These are phyloP conservation scores for Scaptomyza hsui DNA, from an alignment of 1,140 invertebrate genomes.

Conservation along the genomic window DNA sequence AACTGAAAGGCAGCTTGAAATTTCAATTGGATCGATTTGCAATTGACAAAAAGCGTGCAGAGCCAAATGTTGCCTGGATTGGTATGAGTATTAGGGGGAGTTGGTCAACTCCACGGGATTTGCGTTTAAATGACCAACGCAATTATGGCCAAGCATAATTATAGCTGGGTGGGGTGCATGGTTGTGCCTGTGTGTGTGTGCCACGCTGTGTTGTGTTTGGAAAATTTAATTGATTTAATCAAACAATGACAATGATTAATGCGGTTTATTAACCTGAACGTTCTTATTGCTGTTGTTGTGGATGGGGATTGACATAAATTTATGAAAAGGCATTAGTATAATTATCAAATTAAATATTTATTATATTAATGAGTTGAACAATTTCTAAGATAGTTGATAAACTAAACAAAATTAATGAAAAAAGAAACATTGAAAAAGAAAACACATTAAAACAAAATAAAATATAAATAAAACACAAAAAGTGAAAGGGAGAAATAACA, in stretches of 20 bases:
- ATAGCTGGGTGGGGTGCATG: conserved; percentile 7
- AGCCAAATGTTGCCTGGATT: conserved; percentile 34
- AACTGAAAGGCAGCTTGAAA: conserved; percentile 37
- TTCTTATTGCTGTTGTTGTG: not conserved
- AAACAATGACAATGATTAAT: conserved; percentile 62
- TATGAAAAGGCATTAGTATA: not conserved
- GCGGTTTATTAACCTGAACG: conserved; percentile 10
- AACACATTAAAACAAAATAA: no score
- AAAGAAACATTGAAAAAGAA: no score
- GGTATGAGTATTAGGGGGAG: not conserved
- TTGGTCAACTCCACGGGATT: conserved; percentile 28
- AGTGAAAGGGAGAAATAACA: no score
- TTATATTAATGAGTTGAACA: not conserved
- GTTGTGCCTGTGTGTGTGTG: conserved; percentile 9
- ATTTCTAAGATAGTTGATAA: not conserved
- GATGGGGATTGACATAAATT: not conserved
- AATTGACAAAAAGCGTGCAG: conserved; percentile 53
- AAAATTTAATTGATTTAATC: conserved; percentile 64
- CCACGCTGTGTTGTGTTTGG: conserved; percentile 17
- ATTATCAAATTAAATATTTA: conserved; percentile 6
- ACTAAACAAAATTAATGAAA: not conserved
- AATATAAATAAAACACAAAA: no score
- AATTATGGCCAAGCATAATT: conserved; percentile 64
- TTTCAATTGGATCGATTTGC: conserved; percentile 62
- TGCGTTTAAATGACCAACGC: conserved; percentile 66